Evolutionary conservation across 2,113 vertebrate species (phyloP).

Genomic region (Polyodon spathula): DNA sequence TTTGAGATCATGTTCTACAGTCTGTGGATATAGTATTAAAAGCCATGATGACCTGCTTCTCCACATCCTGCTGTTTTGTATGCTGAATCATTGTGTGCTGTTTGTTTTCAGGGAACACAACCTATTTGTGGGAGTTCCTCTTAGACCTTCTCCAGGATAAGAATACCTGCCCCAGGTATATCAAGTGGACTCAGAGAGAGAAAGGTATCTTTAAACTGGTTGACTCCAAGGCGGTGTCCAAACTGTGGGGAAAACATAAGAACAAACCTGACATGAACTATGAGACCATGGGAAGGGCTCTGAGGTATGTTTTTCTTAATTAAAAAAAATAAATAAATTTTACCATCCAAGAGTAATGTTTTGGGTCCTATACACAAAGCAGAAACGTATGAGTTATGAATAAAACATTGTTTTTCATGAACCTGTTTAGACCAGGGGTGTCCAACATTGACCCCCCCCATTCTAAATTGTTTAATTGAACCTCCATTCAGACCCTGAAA

Average conservation of each 20-base stretch:
- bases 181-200: slow-evolving; percentile 97
- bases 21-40: neutral
- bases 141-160: slow-evolving; percentile 95
- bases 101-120: slow-evolving; percentile 79
- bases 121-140: slow-evolving; percentile 96
- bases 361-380: neutral
- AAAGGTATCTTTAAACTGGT: slow-evolving; percentile 98
- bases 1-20: neutral
- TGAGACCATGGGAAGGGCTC: slow-evolving; percentile 93
- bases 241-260: slow-evolving; percentile 96
- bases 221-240: slow-evolving; percentile 94
- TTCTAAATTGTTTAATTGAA: too few relatives aligned
- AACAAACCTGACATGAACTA: slow-evolving; percentile 99
- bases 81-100: too few relatives aligned
- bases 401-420: too few relatives aligned
- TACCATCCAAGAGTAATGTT: neutral
- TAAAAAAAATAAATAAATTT: neutral
- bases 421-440: too few relatives aligned
- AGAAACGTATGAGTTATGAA: too few relatives aligned
- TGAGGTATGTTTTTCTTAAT: slow-evolving; percentile 62
- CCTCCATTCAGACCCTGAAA: too few relatives aligned
- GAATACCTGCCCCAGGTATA: slow-evolving; percentile 92
- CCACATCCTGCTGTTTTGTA: neutral
- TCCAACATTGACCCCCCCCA: too few relatives aligned
- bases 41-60: neutral